Percentiles rank a stretch among this genome's conserved stretches.
phyloP scores from a whole-genome alignment of 2,888 invertebrate genomes.

The Campaea margaritaria region DNA sequence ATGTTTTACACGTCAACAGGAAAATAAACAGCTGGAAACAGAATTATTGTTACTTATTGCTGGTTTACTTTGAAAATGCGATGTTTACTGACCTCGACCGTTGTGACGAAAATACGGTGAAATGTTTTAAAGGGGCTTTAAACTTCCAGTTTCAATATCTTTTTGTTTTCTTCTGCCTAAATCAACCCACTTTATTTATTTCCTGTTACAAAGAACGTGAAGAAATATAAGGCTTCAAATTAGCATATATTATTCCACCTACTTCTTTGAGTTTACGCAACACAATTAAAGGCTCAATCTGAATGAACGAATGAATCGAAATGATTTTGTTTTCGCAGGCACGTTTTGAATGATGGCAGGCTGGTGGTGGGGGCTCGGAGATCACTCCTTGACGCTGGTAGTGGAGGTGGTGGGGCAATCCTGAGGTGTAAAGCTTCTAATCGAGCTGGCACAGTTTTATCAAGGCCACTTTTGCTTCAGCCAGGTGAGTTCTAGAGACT shows the following conservation, averaged over 20 bases:
- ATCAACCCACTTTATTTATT: neutral
- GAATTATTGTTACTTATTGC: neutral
- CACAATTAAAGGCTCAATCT: neutral
- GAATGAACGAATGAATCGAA: too few species aligned
- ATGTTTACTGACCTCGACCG: neutral
- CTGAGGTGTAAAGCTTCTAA: conserved; percentile 76
- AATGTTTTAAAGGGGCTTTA: neutral
- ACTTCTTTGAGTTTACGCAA: neutral
- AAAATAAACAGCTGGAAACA: conserved; percentile 1
- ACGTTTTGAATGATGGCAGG: conserved; percentile 71
- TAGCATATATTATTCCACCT: conserved; percentile 4
- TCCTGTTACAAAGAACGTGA: neutral
- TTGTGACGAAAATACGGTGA: neutral
- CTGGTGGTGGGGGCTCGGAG: conserved; percentile 75
- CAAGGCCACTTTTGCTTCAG: conserved; percentile 74
- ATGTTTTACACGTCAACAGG: conserved; percentile 6
- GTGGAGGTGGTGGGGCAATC: conserved; percentile 66
- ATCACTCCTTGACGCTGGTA: conserved; percentile 73
- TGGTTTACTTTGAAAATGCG: neutral
- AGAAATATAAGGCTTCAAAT: conserved; percentile 1
- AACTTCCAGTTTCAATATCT: conserved; percentile 10
- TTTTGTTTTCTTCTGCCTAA: neutral
- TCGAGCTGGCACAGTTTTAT: conserved; percentile 71
- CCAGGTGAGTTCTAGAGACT: conserved; percentile 60
- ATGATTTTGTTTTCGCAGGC: conserved; percentile 54